Conservation (phyloP, 2,888 invertebrate species). For the Sarcophaga subvicina region DNA sequence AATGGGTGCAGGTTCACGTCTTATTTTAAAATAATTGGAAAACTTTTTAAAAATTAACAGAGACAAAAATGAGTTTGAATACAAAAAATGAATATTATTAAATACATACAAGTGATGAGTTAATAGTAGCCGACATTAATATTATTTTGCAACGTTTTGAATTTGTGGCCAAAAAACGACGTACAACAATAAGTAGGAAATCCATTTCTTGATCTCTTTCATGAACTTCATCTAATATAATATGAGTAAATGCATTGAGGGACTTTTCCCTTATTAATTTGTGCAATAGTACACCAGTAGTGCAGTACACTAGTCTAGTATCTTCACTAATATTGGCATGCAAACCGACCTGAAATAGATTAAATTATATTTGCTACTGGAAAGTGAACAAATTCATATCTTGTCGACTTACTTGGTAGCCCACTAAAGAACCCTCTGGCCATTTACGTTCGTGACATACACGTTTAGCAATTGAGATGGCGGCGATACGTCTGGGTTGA, state of each 20-base stretch:
- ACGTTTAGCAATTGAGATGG: constrained; percentile 92
- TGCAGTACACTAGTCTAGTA: constrained; percentile 92
- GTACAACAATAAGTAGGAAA: constrained; percentile 91
- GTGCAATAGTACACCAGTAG: constrained; percentile 94
- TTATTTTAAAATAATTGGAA: constrained; percentile 78
- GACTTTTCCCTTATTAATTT: constrained; percentile 87
- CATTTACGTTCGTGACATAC: constrained; percentile 93
- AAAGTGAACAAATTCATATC: neutral
- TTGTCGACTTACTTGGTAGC: constrained; percentile 89
- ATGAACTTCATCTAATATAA: constrained; percentile 96
- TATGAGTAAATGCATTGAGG: constrained; percentile 91
- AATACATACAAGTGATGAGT: constrained; percentile 83
- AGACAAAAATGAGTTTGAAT: neutral
- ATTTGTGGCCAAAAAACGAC: constrained; percentile 87
- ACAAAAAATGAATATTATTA: neutral
- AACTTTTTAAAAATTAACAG: constrained; percentile 73
- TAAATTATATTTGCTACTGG: too few relatives aligned
- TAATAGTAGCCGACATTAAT: constrained; percentile 97
- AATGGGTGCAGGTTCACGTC: constrained; percentile 83
- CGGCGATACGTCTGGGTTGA: constrained; percentile 96
- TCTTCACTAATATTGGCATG: constrained; percentile 75
- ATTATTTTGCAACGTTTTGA: constrained; percentile 87
- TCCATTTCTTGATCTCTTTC: constrained; percentile 97
- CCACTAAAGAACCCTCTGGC: constrained; percentile 91
- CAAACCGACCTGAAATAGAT: constrained; percentile 74